phyloP scores from a whole-genome alignment of 2,797 vertebrate species.

The Peromyscus eremicus region DNA sequence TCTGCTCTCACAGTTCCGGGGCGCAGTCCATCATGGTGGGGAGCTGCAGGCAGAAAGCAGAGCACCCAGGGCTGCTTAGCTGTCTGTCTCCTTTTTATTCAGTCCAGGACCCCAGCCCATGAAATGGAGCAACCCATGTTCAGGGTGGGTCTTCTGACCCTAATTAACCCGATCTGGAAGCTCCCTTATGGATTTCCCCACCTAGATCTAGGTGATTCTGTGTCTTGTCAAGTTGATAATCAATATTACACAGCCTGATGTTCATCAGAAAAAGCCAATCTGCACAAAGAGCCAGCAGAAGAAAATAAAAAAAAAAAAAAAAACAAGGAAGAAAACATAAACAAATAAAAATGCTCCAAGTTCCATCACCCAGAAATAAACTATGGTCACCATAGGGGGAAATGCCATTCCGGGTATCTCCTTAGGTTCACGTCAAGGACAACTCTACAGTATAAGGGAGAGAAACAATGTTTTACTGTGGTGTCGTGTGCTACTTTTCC shows the following conservation, averaged over 20 bases:
- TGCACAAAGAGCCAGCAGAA: background rate
- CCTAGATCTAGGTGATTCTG: background rate
- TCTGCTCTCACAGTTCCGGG: background rate
- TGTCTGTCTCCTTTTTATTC: background rate
- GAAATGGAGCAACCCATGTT: background rate
- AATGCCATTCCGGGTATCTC: background rate
- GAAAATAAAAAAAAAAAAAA: conserved; percentile 17
- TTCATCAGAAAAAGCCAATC: background rate
- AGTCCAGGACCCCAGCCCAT: background rate
- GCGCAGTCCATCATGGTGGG: background rate
- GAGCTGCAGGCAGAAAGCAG: background rate
- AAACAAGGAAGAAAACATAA: conserved; percentile 5
- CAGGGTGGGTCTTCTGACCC: background rate
- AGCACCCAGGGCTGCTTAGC: background rate
- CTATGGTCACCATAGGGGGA: background rate
- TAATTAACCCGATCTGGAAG: background rate
- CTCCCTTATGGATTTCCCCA: background rate
- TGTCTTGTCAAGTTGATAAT: background rate
- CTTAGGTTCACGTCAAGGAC: background rate
- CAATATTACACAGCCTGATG: background rate
- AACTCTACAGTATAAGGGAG: background rate
- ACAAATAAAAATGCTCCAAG: background rate
- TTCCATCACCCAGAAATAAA: background rate
- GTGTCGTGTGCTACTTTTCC: background rate
- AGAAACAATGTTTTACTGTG: background rate